phyloP scores from a whole-genome alignment of 2,113 vertebrate species.

The Zosterops japonicus region DNA sequence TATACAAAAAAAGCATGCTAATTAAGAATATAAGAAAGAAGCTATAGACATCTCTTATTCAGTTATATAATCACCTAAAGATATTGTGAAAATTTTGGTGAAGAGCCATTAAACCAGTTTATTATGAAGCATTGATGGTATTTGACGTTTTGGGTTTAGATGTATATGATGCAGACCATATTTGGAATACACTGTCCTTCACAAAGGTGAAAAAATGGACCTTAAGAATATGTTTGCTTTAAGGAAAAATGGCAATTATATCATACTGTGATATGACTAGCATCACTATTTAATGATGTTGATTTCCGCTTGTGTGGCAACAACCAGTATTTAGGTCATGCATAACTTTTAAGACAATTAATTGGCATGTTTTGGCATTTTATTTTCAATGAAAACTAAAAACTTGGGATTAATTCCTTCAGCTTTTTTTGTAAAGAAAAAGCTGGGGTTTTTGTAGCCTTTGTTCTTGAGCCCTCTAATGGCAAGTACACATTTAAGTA shows the following conservation, averaged over 20 bases:
- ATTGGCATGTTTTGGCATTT: background rate
- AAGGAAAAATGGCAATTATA: background rate
- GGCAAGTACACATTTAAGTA: background rate
- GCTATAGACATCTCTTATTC: background rate
- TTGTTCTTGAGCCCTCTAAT: background rate
- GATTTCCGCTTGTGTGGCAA: background rate
- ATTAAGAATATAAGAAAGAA: background rate
- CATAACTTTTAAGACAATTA: background rate
- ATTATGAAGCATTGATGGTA: background rate
- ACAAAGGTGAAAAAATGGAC: background rate
- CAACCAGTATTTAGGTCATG: background rate
- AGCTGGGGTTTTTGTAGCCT: rapidly evolving
- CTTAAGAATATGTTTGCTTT: background rate
- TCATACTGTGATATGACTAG: background rate
- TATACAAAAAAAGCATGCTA: background rate
- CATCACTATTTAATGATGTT: background rate
- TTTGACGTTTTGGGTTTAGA: background rate
- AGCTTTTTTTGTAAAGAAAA: background rate
- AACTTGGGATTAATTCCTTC: background rate
- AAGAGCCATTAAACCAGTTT: background rate
- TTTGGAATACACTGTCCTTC: background rate
- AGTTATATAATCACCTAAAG: background rate
- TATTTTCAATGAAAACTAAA: background rate
- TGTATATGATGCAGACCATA: background rate
- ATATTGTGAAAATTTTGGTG: background rate